Base-by-base conservation (phyloP, 2,113 vertebrate species). In the Brachirus orientalis region DNA sequence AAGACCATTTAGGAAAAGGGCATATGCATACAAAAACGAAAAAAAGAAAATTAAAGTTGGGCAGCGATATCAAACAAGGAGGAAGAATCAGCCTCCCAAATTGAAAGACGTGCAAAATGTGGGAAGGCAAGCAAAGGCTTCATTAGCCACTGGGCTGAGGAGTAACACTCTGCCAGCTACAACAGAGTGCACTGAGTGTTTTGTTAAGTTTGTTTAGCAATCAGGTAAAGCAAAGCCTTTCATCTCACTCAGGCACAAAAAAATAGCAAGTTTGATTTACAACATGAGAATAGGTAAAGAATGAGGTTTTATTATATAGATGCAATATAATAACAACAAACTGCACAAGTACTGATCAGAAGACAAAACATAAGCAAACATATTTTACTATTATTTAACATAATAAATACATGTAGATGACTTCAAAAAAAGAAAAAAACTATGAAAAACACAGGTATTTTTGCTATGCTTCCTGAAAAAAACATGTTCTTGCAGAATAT, bases 51-150 rank as follows among this genome's bases (percentile, higher is more conserved):
- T 66, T 38, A 22, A 7, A 22, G 14, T 56, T 63, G 41, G 69
- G 52, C 2, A 33, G 55, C 63, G 13, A 57, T 63, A 38, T 63
- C 46, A 61, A 14, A 69, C 20, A 18, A 54, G 43, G 56, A 51
- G 70, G 61, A 80, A 61, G 67, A 73, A 76, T 62, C 69, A 45
- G 43, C 28, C 44, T 54, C 58, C 37, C 22, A 72, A 80, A 75
- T 41, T 73, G 54, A 62, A 78, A 71, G 59, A 76, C 70, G 59
- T 72, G 45, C 40, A 58, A 73, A 68, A 64, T 75, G 67, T 72
- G 62, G 14, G 22, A 41, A 67, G 44, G 64, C 45, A 73, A 68
- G 63, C 70, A 64, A 67, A 73, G 59, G 55, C 59, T 74, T 71
- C 65, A 81, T 83, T 71, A 76, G 80, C 59, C 50, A 7, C 65